phyloP scores from a whole-genome alignment of 2,888 invertebrate species.

The Erynnis tages region DNA sequence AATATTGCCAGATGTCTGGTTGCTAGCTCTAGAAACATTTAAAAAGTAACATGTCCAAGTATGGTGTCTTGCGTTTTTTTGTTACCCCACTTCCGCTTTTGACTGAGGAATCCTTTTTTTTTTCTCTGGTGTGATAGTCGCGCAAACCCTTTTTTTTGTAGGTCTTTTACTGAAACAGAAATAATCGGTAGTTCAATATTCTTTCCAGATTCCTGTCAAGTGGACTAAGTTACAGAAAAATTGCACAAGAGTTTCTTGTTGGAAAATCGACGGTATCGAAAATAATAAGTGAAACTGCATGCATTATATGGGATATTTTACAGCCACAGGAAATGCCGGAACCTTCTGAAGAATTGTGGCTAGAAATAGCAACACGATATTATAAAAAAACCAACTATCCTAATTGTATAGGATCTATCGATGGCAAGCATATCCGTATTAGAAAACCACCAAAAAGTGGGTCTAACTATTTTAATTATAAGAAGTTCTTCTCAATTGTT shows the following conservation, averaged over 20 bases:
- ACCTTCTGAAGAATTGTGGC: slow-evolving; percentile 2
- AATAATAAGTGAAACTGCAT: slow-evolving; percentile 29
- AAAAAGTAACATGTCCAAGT: slow-evolving; percentile 34
- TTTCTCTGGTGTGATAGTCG: slow-evolving; percentile 41
- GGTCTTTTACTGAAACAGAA: slow-evolving; percentile 40
- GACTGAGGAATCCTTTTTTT: slow-evolving; percentile 34
- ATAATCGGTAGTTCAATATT: slow-evolving; percentile 24
- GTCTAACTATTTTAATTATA: slow-evolving; percentile 38
- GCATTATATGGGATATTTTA: slow-evolving; percentile 29
- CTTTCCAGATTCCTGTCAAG: slow-evolving; percentile 30
- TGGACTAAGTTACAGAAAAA: slow-evolving; percentile 31
- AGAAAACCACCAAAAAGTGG: slow-evolving; percentile 36
- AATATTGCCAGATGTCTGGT: slow-evolving; percentile 8
- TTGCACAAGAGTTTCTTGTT: slow-evolving; percentile 31
- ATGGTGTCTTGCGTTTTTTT: slow-evolving; percentile 34
- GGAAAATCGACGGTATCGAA: slow-evolving; percentile 31
- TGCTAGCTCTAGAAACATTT: slow-evolving; percentile 30
- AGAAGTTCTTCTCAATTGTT: slow-evolving; percentile 35
- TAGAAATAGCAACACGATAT: slow-evolving; percentile 2
- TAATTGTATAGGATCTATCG: slow-evolving; percentile 37
- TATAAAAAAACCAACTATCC: slow-evolving; percentile 30
- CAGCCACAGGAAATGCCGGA: slow-evolving; percentile 11
- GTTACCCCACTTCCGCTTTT: slow-evolving; percentile 32
- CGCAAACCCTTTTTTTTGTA: slow-evolving; percentile 44
- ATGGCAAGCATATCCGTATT: slow-evolving; percentile 40